These are phyloP conservation scores for Cephonodes hylas DNA, from an alignment of 2,888 invertebrate genomes.

Conservation along the genomic window DNA sequence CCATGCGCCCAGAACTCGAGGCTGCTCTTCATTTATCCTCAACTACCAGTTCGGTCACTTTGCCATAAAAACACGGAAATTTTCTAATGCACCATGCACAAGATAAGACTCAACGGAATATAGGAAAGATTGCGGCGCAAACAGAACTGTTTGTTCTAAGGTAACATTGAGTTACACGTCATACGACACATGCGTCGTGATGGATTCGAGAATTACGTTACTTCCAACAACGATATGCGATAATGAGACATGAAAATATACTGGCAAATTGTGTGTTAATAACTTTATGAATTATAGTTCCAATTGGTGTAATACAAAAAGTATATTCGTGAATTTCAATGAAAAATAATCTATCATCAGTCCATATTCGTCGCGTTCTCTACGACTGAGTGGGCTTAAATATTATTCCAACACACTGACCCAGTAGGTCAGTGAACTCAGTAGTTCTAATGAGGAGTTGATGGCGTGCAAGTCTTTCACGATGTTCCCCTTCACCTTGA, in stretches of 20 bases:
- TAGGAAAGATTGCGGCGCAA: slow-evolving; percentile 19
- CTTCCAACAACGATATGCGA: slow-evolving; percentile 37
- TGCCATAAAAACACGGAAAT: too few species aligned
- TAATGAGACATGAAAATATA: slow-evolving; percentile 25
- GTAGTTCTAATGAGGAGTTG: too few species aligned
- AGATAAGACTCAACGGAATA: slow-evolving; percentile 18
- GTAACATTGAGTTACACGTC: slow-evolving; percentile 57
- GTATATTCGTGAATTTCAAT: too few species aligned
- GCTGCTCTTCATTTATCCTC: background rate
- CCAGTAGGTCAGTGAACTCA: too few species aligned
- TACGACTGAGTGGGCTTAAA: too few species aligned
- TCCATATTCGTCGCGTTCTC: too few species aligned
- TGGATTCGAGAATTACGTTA: slow-evolving; percentile 45
- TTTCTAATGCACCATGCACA: background rate
- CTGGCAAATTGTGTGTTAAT: background rate
- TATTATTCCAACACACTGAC: too few species aligned
- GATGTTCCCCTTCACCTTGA: too few species aligned
- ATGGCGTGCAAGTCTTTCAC: too few species aligned
- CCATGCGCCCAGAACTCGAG: too few species aligned
- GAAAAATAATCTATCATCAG: too few species aligned
- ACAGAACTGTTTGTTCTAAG: slow-evolving; percentile 38
- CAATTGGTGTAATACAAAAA: too few species aligned
- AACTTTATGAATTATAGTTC: background rate
- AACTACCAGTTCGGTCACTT: background rate
- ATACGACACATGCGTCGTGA: slow-evolving; percentile 55